Conservation (phyloP, 2,888 invertebrate genomes). For the Orchestes rusci region DNA sequence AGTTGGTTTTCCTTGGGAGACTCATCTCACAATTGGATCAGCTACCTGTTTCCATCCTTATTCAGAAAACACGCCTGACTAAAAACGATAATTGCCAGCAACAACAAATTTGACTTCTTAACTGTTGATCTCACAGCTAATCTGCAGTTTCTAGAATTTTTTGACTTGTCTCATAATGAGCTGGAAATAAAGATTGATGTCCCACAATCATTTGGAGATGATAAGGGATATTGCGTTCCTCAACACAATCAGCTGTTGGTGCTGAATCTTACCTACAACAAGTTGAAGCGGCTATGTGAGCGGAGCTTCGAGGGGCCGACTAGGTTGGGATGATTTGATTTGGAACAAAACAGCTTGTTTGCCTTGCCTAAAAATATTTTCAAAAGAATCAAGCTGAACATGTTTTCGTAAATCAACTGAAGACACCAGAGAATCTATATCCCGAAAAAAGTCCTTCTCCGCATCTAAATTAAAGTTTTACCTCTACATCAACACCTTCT, state of each 20-base stretch:
- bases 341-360: slow-evolving; percentile 64
- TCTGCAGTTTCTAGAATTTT: slow-evolving; percentile 66
- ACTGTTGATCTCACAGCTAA: slow-evolving; percentile 76
- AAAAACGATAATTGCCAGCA: slow-evolving; percentile 59
- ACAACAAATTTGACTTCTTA: slow-evolving; percentile 78
- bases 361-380: slow-evolving; percentile 79
- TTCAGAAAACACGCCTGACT: slow-evolving; percentile 78
- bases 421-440: too few species aligned
- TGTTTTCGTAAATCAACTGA: too few species aligned
- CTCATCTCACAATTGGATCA: slow-evolving; percentile 71
- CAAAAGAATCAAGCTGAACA: slow-evolving; percentile 69
- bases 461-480: too few species aligned
- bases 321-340: slow-evolving; percentile 65
- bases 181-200: slow-evolving; percentile 66
- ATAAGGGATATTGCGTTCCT: slow-evolving; percentile 85
- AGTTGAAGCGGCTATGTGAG: slow-evolving; percentile 70
- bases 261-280: slow-evolving; percentile 68
- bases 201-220: slow-evolving; percentile 70
- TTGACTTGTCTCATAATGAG: slow-evolving; percentile 70
- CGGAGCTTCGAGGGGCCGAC: slow-evolving; percentile 77
- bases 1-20: too few species aligned
- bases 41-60: slow-evolving; percentile 76
- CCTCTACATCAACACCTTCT: too few species aligned
- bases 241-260: slow-evolving; percentile 80
- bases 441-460: too few species aligned